Base-by-base conservation (phyloP, 2,113 vertebrate species). In the Acrocephalus arundinaceus region DNA sequence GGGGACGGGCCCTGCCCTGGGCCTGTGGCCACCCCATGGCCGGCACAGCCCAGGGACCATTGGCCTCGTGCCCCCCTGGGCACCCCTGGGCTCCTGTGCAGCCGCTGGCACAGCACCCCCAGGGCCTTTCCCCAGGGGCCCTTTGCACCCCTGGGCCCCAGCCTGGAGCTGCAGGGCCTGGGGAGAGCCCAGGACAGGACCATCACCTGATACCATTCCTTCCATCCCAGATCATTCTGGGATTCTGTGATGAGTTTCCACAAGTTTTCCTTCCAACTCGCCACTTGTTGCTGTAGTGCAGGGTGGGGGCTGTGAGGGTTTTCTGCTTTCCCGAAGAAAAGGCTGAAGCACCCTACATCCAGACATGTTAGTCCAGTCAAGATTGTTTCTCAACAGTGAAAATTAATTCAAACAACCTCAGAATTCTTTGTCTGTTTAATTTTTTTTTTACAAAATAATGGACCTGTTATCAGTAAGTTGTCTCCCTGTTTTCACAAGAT, bases 241-340 rank as follows among this genome's bases (percentile, higher is more conserved):
- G 25, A 12, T 67, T 55, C 62, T 2, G 0, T 37, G 39, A 24
- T 12, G 9, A 20, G 51, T 20, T 46, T 31, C 41, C 62, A 80
- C 3, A 3, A 2, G 8, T 8, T 91, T 62, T 67, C 35, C 10
- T 67, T 81, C 21, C 54, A 33, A 3, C 25, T 46, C 6, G 5
- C 14, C 45, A 16, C 5, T 4, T 52, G 51, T 23, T 23, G 27
- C 46, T 0, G 0, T 41, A 35, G 13, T 22, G 6, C 35, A 15
- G 16, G 18, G 8, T 35, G 18, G 13, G 21, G 20, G 8, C 51
- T 46, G 9, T 41, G 28, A n/a, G 22, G 31, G 13, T 49, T 75
- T 70, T 48, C 51, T 63, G 27, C 23, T 55, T 24, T 70, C 6
- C 13, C 18, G 35, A 33, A 67, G n/a, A 20, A 48, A 81, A 58